These are phyloP conservation scores for Triops cancriformis DNA, from an alignment of 1,140 invertebrate species.

Conservation along the genomic window DNA sequence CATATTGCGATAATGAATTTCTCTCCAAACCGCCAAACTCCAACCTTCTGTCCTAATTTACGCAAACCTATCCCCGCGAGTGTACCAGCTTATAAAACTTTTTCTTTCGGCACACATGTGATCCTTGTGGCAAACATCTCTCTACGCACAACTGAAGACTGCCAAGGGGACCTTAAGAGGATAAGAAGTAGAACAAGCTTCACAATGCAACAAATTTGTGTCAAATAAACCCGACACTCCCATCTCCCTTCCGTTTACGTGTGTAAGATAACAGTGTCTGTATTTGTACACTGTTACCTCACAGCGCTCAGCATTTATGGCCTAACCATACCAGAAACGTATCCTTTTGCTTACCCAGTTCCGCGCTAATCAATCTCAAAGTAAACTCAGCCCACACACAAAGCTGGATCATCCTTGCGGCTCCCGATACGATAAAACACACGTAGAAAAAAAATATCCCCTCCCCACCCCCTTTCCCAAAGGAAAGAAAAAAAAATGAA, in stretches of 20 bases:
- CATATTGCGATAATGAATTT: no score
- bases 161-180: background rate
- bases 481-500: background rate
- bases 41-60: no score
- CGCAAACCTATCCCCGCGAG: no score
- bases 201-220: background rate
- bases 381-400: background rate
- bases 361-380: background rate
- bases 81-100: no score
- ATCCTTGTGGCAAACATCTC: no score
- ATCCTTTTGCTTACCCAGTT: background rate
- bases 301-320: background rate
- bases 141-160: no score
- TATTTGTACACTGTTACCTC: background rate
- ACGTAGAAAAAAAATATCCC: background rate
- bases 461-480: no score
- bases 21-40: no score
- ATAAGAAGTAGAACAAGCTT: background rate
- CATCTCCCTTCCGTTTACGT: background rate
- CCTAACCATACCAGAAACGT: background rate
- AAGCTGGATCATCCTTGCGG: background rate
- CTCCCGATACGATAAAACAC: background rate
- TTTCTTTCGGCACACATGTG: no score
- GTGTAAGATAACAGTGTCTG: background rate
- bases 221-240: constrained; percentile 7